Evolutionary conservation across 1,140 invertebrate species (phyloP).

Genomic region (Maconellicoccus hirsutus): DNA sequence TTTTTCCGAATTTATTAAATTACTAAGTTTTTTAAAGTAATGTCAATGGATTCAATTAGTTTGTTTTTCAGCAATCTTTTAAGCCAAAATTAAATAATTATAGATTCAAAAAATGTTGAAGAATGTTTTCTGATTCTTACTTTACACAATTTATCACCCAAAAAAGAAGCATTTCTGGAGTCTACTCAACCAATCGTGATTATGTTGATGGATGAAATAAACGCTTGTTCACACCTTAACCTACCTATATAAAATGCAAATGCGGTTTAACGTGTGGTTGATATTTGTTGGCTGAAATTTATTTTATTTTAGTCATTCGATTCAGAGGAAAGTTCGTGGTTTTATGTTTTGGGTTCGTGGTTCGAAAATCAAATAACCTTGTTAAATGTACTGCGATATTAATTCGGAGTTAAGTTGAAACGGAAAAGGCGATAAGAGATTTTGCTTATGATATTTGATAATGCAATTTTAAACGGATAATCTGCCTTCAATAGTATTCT

Average conservation of each 20-base stretch:
- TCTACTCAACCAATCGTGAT: no score
- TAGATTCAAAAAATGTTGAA: no score
- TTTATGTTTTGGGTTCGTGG: neutral
- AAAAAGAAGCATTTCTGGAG: no score
- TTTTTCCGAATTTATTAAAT: no score
- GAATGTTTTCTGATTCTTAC: no score
- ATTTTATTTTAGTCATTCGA: neutral
- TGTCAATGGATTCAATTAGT: no score
- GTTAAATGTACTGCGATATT: neutral
- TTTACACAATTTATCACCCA: no score
- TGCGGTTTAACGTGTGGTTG: neutral
- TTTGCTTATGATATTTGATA: neutral
- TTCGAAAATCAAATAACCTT: neutral
- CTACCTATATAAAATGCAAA: neutral
- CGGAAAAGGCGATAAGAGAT: neutral
- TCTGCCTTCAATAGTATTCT: constrained; percentile 8
- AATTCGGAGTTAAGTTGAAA: neutral
- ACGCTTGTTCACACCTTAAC: no score
- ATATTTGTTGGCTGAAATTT: neutral
- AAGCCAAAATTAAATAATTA: no score
- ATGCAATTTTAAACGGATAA: neutral
- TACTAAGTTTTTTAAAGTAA: no score
- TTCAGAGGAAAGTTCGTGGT: neutral
- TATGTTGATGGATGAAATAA: no score
- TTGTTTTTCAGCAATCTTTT: no score